Base-by-base conservation (phyloP, 1,140 invertebrate genomes). In the Lasioglossum baleicum region DNA sequence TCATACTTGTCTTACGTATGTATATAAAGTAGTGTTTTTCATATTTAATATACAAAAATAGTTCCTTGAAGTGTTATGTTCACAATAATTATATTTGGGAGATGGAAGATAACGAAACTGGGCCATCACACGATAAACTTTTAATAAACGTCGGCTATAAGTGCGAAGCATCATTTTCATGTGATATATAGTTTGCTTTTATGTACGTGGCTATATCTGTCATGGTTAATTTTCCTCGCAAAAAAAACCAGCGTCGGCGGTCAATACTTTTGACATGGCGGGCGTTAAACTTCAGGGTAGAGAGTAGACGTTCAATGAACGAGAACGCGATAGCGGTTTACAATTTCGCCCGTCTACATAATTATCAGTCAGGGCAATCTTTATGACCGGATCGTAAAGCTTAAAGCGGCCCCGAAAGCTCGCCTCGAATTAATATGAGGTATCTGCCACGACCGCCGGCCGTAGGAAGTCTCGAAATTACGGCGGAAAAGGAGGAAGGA, bases 281-380 rank as follows among this genome's bases (percentile, higher is more conserved):
- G 17, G 13, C 72, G 10, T 7, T 65, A 73, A 74, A 58, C 17
- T 68, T 82, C 13, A 26, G 53, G 17, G 51, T 5, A 5, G 51
- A 6, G 15, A 20, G 20, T 35, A 60, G 35, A 40, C 66, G 64
- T 74, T 66, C 69, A 80, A 83, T 75, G 60, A 69, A 69, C 64
- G 48, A 5, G 65, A 40, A 74, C 56, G 48, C 76, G 84, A 88
- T 86, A 88, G 71, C 69, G 86, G 81, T 88, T 88, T 84, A 87
- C 83, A 87, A 89, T 89, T 89, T 86, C 77, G 44, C 75, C 79
- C 70, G 75, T 74, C 77, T 80, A 82, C 81, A 81, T 84, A 89
- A 89, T 89, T 89, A 90, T 90, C 89, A 80, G 81, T 63, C 82
- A 83, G 85, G 87, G 79, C 81, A 66, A 90, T 90, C 89, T 90